These are phyloP conservation scores for Tragelaphus scriptus DNA, from an alignment of 2,113 vertebrate genomes.

Conservation along the genomic window DNA sequence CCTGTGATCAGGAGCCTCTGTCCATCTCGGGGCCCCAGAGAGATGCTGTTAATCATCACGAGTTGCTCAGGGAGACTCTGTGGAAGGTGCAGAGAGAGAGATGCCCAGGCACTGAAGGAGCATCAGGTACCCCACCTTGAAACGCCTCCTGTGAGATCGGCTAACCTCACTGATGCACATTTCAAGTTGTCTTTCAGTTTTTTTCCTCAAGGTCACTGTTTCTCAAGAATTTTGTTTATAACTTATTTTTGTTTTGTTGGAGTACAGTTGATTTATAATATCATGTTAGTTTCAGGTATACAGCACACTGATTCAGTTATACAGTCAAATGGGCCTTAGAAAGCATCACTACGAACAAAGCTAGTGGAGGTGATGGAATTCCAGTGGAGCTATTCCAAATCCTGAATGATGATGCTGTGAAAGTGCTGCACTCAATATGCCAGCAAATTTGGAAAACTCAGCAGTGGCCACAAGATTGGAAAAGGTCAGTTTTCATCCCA, in stretches of 20 bases:
- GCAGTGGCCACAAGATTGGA: too few species aligned
- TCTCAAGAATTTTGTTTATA: conserved; percentile 33
- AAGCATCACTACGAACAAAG: too few species aligned
- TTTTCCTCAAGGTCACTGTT: neutral
- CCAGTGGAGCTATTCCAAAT: too few species aligned
- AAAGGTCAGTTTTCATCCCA: too few species aligned
- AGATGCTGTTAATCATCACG: neutral
- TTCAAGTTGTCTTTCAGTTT: neutral
- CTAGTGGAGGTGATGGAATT: too few species aligned
- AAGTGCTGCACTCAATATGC: too few species aligned
- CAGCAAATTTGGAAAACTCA: too few species aligned
- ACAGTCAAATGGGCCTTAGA: too few species aligned
- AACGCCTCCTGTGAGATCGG: neutral
- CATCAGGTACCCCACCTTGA: accelerated
- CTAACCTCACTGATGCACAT: neutral
- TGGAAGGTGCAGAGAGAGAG: neutral
- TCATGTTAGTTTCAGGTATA: neutral
- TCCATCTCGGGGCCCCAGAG: neutral
- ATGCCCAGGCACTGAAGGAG: neutral
- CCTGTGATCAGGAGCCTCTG: neutral
- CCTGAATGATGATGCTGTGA: too few species aligned
- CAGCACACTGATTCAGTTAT: neutral
- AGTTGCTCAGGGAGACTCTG: neutral
- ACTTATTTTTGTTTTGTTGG: neutral
- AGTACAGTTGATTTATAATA: neutral